phyloP scores from a whole-genome alignment of 2,888 invertebrate genomes.

The Calameuta pallipes region DNA sequence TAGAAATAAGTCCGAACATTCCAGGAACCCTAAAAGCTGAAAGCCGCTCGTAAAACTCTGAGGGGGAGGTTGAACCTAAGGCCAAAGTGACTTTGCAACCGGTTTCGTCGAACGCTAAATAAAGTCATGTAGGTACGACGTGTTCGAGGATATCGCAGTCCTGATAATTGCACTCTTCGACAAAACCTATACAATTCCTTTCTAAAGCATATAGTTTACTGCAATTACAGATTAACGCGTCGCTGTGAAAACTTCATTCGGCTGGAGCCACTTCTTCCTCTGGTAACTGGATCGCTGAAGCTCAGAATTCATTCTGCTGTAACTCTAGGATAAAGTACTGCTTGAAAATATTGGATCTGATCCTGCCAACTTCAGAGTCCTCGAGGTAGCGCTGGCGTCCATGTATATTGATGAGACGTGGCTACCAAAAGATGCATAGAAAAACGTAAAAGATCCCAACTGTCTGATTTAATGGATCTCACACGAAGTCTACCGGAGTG shows the following conservation, averaged over 20 bases:
- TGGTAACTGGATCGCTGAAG: no score
- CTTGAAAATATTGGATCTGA: not conserved
- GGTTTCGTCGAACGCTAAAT: conserved; percentile 54
- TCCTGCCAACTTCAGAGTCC: not conserved
- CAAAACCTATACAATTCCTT: not conserved
- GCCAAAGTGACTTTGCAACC: conserved; percentile 37
- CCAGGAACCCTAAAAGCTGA: conserved; percentile 7
- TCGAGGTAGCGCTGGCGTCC: not conserved
- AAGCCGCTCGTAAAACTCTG: conserved; percentile 1
- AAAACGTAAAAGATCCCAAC: not conserved
- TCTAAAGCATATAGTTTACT: not conserved
- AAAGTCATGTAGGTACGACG: conserved; percentile 43
- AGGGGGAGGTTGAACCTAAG: not conserved
- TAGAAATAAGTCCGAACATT: not conserved
- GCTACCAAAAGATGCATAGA: not conserved
- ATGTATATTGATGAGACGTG: not conserved
- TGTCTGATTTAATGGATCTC: no score
- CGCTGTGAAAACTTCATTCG: not conserved
- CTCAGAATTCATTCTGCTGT: no score
- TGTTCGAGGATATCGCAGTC: conserved; percentile 6
- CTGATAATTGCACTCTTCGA: not conserved
- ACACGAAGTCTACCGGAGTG: not conserved
- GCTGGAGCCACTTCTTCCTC: not conserved
- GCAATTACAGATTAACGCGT: not conserved
- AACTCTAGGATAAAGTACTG: not conserved